Base-by-base conservation (phyloP, 1,140 invertebrate species). In the Cyclina sinensis region DNA sequence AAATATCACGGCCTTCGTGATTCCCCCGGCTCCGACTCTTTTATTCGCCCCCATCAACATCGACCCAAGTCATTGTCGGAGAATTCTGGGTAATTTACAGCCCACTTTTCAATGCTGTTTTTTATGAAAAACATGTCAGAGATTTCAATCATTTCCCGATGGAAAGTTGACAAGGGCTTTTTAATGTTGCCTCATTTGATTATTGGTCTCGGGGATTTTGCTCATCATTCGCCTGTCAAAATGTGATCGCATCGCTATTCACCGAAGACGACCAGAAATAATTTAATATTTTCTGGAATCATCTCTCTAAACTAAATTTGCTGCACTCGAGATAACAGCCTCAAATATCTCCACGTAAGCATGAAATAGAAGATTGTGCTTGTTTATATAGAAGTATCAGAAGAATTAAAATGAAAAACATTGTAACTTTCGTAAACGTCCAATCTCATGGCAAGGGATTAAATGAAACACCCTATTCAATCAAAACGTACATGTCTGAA, bases 121-220 rank as follows among this genome's bases (percentile, higher is more conserved):
- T 78, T 83, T 73, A 83, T 83, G 81, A 83, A 83, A 70, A 65
- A 51, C 57, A 65, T 62, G 57, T 46, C 43, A 62, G 59, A 37
- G 65, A 54, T 51, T 70, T 83, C 81, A 65, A 83, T 83, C 81
- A 70, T 70, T 83, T 68, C 59, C 30, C 59, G 57, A 83, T 83
- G 81, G 62, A 65, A 83, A 70, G 39, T 54, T 83, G 81, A 83
- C 81, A 83, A 70, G 81, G 70, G 81, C 32, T 83, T 83, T 81
- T 83, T 83, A 83, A 83, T 70, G 81, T 51, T 83, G 81, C 59
- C 62, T 83, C 81, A 83, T 83, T 83, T 83, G 81, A 65, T 83
- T 83, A 83, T 83, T 68, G 81, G 54, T n/a, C 48, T 70, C 18
- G 39, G 37, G 24, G 62, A 11, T 21, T 83, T 83, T 65, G 54